Evolutionary conservation across 2,113 vertebrate species (phyloP).

Genomic region (Bubalus kerabau): DNA sequence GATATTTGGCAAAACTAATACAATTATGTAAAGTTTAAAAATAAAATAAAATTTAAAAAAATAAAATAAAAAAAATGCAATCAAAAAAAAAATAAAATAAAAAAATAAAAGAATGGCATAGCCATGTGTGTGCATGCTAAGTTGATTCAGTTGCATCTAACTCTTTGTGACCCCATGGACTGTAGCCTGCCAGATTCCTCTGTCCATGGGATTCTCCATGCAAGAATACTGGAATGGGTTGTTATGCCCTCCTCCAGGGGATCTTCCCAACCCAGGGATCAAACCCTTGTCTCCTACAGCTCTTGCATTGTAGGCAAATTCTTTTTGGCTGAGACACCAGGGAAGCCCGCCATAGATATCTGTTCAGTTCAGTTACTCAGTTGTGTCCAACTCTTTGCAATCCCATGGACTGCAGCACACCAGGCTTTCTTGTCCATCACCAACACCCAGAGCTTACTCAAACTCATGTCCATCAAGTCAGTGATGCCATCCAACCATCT

Average conservation of each 20-base stretch:
- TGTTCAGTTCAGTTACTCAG: not conserved
- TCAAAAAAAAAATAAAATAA: no score
- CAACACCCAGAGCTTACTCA: not conserved
- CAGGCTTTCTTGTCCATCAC: not conserved
- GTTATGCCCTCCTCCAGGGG: not conserved
- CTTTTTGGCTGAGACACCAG: not conserved
- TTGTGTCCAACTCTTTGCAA: not conserved
- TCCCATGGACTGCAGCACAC: rapidly evolving
- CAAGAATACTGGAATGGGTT: not conserved
- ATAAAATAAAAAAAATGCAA: no score
- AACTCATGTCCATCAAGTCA: not conserved
- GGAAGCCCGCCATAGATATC: not conserved
- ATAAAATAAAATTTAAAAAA: no score
- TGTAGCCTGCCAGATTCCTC: not conserved
- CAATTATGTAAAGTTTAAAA: no score
- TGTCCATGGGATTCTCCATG: not conserved
- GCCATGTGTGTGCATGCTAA: not conserved
- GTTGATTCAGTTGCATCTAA: not conserved
- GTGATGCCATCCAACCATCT: not conserved
- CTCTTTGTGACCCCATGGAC: not conserved
- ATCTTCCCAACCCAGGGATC: not conserved
- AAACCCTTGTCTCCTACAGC: not conserved
- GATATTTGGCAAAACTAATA: no score
- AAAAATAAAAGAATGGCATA: not conserved
- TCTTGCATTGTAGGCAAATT: not conserved